Base-by-base conservation (phyloP, 2,888 invertebrate species). In the Apomyelois bistriatella region DNA sequence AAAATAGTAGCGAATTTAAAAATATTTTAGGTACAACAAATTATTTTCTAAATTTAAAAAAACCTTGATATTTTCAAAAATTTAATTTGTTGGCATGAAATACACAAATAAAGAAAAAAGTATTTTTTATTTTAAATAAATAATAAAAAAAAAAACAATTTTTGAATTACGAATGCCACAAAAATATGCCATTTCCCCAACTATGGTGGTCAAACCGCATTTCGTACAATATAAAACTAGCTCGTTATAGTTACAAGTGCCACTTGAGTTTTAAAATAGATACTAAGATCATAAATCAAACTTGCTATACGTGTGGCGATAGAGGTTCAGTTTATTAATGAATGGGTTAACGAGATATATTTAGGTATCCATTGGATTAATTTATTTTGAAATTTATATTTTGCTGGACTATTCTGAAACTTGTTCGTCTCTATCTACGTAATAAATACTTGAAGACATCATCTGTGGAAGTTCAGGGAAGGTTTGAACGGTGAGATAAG, bases 191-290 rank as follows among this genome's bases (percentile, higher is more conserved):
- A 8, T 9, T 7, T 32, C n/a, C 4, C 7, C 32, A 8, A 32
- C 7, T 7, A 32, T 10, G 32, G 32, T 32, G 32, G 32, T 32
- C 32, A 32, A 32, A 8, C 32, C 2, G 8, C 10, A 10, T 32
- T 32, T 32, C 1, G 5, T 13, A 38, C 15, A 12, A 15, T 38
- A 15, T 38, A 15, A 42, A 42, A 43, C 13, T 10, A 12, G 12
- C n/a, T 43, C 43, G 1, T 30, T 28, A 28, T 48, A 15, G 9
- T 12, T 30, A 43, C 72, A 68, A 65, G 58, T 54, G 13, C 17
- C 48, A 55, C 30, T 46, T 10, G 15, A 13, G 32, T 32, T 32
- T 30, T 28, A 43, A 46, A 46, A 46, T 46, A 46, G 46, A 13
- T 12, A 6, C 13, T 9, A 9, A 13, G 30, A 41, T 43, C 43